These are phyloP conservation scores for Elachura formosa DNA, from an alignment of 2,113 vertebrate genomes.

Conservation along the genomic window DNA sequence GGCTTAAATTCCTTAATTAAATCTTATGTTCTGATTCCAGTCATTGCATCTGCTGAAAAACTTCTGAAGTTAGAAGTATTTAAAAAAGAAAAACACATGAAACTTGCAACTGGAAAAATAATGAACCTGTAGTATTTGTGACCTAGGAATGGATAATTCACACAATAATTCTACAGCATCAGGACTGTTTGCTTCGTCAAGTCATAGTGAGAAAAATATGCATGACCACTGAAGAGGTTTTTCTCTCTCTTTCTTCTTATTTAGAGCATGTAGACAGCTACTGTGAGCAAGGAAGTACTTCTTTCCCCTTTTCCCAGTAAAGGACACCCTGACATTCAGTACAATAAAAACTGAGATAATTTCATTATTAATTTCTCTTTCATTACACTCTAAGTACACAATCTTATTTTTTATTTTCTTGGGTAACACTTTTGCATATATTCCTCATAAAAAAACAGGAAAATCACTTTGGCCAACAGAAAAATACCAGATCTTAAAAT, in stretches of 20 bases:
- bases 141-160: not conserved
- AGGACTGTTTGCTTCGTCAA: not conserved
- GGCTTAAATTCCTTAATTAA: not conserved
- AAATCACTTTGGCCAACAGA: not conserved
- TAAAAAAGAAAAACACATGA: not conserved
- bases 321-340: not conserved
- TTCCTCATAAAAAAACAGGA: not conserved
- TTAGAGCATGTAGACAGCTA: not conserved
- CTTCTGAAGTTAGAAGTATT: not conserved
- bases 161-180: not conserved
- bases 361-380: not conserved
- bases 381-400: not conserved
- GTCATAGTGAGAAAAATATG: not conserved
- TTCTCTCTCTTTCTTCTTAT: not conserved
- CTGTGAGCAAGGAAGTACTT: not conserved
- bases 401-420: not conserved
- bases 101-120: not conserved
- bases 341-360: not conserved
- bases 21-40: not conserved
- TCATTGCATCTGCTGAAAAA: not conserved
- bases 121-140: not conserved
- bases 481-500: not conserved
- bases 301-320: not conserved
- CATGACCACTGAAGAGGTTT: not conserved
- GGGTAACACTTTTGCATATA: not conserved